Evolutionary conservation across 2,888 invertebrate genomes (phyloP), one percentile per base, ranked within the genome.

Genomic region (Elaeidobius kamerunicus): DNA sequence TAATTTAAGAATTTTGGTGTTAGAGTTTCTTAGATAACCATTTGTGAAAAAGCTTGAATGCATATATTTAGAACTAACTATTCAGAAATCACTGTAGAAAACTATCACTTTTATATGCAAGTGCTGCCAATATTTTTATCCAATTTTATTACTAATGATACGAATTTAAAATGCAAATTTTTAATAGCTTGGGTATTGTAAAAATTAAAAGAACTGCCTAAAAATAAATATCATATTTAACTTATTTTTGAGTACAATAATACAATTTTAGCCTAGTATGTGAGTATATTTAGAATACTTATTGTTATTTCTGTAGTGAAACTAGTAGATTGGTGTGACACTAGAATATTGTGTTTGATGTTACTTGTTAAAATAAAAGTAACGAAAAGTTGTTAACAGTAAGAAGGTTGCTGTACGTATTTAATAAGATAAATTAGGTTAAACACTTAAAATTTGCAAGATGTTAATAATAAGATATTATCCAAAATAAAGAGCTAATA

Each of bases 211-310:
- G 9, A 28, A 38, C 39, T 39, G 46, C 39, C 39, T 38, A 14
- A 46, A 12, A 36, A 23, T 46, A 46, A 46, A 30, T 46, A 52
- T 52, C 52, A 43, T 47, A 38, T 43, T 47, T 15, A 34, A 53
- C 42, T 47, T 48, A 48, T 53, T 53, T 53, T 48, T 53, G 38
- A 53, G 53, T 53, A 53, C 53, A 53, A 53, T 53, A 53, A 53
- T 52, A 36, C 45, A 52, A 52, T 40, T 45, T 45, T 52, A 44
- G 38, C 23, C 18, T 39, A 30, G 3, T 4, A 11, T 6, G 30
- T 30, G 30, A 30, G 9, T 6, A 23, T 9, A 23, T 6, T 6
- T 23, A 23, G 23, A 23, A 23, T 6, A 23, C 23, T 9, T 23
- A 23, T 6, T 3, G 12, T 30, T n/a, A n/a, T n/a, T n/a, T n/a